These are phyloP conservation scores for Pteropus rufus DNA, from an alignment of 2,797 vertebrate genomes.

Conservation along the genomic window DNA sequence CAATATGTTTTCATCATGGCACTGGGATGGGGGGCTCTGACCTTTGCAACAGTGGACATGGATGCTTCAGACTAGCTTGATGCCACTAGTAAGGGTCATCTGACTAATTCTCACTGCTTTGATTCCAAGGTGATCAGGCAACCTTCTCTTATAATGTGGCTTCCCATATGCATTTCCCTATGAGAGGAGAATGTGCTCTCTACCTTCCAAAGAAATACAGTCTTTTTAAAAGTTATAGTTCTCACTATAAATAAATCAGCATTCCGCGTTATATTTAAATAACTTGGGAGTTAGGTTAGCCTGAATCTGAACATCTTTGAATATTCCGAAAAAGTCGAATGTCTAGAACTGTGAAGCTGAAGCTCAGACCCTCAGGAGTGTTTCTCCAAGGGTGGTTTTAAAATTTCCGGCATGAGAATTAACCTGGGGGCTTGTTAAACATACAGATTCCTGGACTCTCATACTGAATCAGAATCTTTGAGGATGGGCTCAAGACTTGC, in stretches of 20 bases:
- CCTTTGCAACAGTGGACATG: background rate
- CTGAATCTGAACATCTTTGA: background rate
- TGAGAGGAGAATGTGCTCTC: background rate
- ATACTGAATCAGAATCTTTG: background rate
- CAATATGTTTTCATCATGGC: background rate
- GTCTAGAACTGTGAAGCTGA: background rate
- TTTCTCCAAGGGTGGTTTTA: slow-evolving; percentile 7
- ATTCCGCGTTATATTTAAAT: background rate
- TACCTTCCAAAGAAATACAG: background rate
- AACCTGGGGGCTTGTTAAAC: background rate
- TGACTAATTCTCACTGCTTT: background rate
- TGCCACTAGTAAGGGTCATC: background rate
- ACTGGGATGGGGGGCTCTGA: background rate
- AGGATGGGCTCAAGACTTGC: background rate
- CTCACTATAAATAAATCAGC: background rate
- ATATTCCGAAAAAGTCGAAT: background rate
- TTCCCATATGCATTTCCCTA: background rate
- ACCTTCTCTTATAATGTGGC: background rate
- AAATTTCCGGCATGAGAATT: background rate
- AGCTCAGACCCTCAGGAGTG: background rate
- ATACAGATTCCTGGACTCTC: background rate
- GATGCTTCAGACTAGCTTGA: background rate
- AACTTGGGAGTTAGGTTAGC: background rate
- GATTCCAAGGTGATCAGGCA: background rate
- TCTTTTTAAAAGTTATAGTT: background rate